Conservation (phyloP, 2,888 invertebrate species). For the Xestoiulus laeticollis region DNA sequence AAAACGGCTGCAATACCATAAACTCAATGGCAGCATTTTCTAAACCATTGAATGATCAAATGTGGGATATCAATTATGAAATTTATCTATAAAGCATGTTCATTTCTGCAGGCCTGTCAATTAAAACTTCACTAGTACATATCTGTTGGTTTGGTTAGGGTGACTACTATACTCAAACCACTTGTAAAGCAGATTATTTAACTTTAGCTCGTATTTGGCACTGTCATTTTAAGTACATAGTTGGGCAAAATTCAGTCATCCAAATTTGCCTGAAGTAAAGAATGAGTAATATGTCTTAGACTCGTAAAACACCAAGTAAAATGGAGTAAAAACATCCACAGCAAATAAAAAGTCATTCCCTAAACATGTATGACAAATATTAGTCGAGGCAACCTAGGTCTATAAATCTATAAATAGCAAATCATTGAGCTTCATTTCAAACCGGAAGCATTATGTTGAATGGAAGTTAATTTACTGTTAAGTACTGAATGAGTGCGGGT, state of each 20-base stretch:
- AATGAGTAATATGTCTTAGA: background rate
- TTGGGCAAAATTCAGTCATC: background rate
- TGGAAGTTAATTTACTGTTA: background rate
- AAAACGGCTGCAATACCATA: background rate
- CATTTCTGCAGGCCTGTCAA: background rate
- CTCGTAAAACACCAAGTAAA: background rate
- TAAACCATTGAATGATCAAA: background rate
- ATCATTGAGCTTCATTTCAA: background rate
- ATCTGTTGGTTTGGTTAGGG: background rate
- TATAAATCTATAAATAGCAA: background rate
- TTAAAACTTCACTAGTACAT: background rate
- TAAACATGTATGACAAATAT: background rate
- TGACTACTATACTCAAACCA: background rate
- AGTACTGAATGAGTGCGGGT: background rate
- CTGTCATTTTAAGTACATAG: background rate
- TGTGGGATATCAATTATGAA: background rate
- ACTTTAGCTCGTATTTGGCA: background rate
- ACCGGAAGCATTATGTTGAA: conserved; percentile 6
- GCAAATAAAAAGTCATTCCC: background rate
- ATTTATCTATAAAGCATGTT: background rate
- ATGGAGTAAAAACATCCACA: background rate
- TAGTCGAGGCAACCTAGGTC: background rate
- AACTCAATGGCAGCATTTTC: background rate
- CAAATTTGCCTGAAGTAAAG: background rate
- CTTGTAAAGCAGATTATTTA: background rate